These are phyloP conservation scores for Drepanosiphum platanoidis DNA, from an alignment of 2,888 invertebrate species.

Conservation along the genomic window DNA sequence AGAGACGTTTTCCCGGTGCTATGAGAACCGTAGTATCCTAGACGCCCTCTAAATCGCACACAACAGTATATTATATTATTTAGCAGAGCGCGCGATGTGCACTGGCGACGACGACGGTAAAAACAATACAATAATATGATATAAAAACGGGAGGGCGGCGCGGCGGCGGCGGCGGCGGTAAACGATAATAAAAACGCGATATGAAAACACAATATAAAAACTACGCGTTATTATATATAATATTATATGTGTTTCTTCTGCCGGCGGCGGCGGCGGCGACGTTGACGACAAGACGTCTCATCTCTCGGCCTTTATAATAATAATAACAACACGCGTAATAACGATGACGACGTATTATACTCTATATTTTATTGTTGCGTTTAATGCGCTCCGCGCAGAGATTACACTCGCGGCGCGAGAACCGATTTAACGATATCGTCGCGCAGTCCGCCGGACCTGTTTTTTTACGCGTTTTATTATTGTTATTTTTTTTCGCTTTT, in stretches of 20 bases:
- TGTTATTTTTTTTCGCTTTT: neutral
- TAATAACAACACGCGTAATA: neutral
- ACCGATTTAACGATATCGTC: constrained; percentile 19
- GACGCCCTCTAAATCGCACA: no score
- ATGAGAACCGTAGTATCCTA: no score
- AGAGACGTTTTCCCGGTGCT: no score
- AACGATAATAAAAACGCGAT: neutral
- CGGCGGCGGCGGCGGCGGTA: neutral
- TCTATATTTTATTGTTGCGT: neutral
- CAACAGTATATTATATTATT: no score
- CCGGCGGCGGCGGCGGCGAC: neutral
- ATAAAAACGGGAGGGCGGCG: neutral
- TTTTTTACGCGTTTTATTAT: neutral
- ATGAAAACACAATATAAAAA: constrained; percentile 2
- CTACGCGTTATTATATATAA: neutral
- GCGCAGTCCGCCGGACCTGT: neutral
- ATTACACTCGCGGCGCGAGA: neutral
- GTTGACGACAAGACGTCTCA: neutral
- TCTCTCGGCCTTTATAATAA: neutral
- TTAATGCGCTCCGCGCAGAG: neutral
- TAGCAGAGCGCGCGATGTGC: no score
- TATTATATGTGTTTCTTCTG: neutral
- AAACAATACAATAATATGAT: no score
- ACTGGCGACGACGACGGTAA: no score
- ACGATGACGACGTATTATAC: neutral